These are phyloP conservation scores for Macquaria australasica DNA, from an alignment of 2,113 vertebrate species.

Conservation along the genomic window DNA sequence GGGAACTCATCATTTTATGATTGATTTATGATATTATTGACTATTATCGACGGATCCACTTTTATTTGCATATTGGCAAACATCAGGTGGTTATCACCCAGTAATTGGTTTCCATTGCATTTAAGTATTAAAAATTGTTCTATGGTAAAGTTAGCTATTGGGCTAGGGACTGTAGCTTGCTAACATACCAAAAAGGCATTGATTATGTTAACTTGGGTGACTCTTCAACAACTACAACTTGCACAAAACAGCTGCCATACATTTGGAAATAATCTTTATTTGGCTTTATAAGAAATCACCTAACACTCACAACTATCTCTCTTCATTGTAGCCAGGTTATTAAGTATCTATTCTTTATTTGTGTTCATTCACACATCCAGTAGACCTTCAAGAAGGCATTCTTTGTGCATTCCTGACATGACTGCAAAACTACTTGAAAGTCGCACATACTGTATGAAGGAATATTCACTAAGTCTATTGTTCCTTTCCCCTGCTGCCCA, in stretches of 20 bases:
- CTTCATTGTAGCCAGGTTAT: background rate
- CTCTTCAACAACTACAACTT: background rate
- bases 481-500: slow-evolving; percentile 4
- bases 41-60: background rate
- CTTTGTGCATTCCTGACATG: slow-evolving; percentile 10
- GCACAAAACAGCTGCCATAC: background rate
- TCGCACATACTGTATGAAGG: background rate
- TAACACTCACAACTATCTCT: background rate
- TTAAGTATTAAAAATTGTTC: no score
- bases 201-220: background rate
- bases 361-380: slow-evolving; percentile 27
- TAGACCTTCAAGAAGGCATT: background rate
- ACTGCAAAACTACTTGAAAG: slow-evolving; percentile 16
- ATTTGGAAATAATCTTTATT: background rate
- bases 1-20: background rate
- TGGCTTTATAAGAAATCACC: background rate
- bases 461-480: slow-evolving; percentile 40
- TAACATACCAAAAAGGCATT: background rate
- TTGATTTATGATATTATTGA: background rate
- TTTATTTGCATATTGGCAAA: background rate
- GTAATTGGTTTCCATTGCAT: background rate
- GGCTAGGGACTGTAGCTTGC: background rate
- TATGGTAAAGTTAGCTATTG: background rate
- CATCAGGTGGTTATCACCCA: background rate
- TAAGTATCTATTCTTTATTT: background rate